Conservation (phyloP, 2,113 vertebrate genomes). For the Numenius arquata region DNA sequence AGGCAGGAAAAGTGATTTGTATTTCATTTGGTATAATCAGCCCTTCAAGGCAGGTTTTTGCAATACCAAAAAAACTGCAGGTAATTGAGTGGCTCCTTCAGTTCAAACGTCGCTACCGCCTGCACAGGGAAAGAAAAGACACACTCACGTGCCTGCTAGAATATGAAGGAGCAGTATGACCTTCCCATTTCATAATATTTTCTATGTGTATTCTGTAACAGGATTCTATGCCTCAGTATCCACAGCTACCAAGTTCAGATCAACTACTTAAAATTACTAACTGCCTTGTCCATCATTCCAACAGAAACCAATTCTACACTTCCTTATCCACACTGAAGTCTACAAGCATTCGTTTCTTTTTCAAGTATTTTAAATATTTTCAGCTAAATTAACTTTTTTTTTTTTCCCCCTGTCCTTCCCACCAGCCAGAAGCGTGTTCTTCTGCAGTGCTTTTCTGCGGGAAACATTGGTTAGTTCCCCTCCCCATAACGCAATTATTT, state of each 20-base stretch:
- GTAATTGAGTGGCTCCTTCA: slow-evolving; percentile 31
- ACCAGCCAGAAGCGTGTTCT: not conserved
- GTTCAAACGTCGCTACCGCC: not conserved
- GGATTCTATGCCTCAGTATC: not conserved
- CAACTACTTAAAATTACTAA: not conserved
- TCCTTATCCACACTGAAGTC: not conserved
- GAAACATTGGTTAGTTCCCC: not conserved
- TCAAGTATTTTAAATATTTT: not conserved
- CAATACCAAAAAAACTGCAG: not conserved
- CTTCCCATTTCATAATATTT: not conserved
- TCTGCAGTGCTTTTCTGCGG: not conserved
- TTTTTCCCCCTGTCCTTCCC: not conserved
- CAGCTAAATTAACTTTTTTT: not conserved
- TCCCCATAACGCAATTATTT: not conserved
- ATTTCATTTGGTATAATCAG: not conserved
- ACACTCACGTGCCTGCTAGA: not conserved
- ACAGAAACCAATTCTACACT: not conserved
- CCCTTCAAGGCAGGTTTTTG: not conserved
- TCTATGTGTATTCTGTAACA: accelerated
- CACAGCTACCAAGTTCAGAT: not conserved
- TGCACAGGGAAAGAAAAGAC: not conserved
- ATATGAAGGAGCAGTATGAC: not conserved
- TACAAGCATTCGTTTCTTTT: not conserved
- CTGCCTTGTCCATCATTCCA: not conserved
- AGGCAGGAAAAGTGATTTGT: accelerated